Evolutionary conservation across 2,797 vertebrate species (phyloP).

Genomic region (Xenops minutus): DNA sequence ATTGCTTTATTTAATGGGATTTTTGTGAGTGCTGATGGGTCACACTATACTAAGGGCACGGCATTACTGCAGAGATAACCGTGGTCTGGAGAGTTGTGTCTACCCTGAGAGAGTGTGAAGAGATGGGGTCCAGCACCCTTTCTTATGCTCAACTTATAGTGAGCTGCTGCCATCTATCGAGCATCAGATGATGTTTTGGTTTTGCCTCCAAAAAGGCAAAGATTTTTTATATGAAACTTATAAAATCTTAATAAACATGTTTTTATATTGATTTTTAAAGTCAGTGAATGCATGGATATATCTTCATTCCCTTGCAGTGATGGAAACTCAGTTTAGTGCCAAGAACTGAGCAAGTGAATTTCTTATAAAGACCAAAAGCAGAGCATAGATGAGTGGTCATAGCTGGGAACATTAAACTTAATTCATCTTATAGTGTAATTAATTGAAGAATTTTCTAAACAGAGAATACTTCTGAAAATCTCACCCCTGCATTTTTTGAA

Average conservation of each 20-base stretch:
- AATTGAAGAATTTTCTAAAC: neutral
- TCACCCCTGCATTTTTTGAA: neutral
- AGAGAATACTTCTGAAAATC: neutral
- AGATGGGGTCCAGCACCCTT: neutral
- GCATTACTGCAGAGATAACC: neutral
- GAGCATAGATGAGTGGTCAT: neutral
- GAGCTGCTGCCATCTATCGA: constrained; percentile 62
- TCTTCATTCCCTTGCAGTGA: neutral
- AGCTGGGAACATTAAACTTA: neutral
- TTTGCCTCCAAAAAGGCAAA: constrained; percentile 33
- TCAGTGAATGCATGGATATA: neutral
- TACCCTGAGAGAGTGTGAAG: neutral
- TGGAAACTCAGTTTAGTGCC: neutral
- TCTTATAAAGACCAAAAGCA: neutral
- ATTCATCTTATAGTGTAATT: neutral
- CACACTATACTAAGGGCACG: neutral
- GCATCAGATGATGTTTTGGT: neutral
- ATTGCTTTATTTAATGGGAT: neutral
- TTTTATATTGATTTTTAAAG: constrained; percentile 37
- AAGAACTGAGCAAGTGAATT: neutral
- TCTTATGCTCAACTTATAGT: constrained; percentile 14
- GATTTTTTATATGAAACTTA: neutral
- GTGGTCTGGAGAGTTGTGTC: neutral
- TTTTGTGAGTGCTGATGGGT: constrained; percentile 1
- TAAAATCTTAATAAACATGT: constrained; percentile 35